A percentile compares a stretch with the other conserved stretches of the same genome.
These are phyloP conservation scores for Metaphire vulgaris DNA, from an alignment of 1,140 invertebrate genomes.

Conservation along the genomic window DNA sequence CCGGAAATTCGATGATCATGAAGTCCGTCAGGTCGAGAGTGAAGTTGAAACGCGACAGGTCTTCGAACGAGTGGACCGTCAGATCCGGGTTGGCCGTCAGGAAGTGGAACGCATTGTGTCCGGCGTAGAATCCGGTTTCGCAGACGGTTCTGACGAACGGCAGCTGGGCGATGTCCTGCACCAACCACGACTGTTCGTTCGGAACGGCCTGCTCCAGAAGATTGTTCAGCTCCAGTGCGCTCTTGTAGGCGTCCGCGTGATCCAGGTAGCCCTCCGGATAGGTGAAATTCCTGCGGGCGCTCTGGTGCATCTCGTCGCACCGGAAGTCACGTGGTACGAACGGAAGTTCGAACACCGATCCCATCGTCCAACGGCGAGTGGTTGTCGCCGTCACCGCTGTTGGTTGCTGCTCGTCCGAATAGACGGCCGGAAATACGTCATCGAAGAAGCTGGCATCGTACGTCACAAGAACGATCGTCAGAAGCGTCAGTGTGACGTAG, in stretches of 20 bases:
- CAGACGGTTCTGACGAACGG: slow-evolving; percentile 10
- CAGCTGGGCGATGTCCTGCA: slow-evolving; percentile 1
- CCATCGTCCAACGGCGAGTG: not conserved
- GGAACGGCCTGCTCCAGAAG: not conserved
- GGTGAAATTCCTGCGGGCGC: not conserved
- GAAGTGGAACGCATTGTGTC: slow-evolving; percentile 10
- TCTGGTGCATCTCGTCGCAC: slow-evolving; percentile 11
- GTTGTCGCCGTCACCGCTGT: not conserved
- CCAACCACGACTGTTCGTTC: slow-evolving; percentile 4
- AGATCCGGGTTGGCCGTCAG: slow-evolving; percentile 7
- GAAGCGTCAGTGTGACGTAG: not conserved
- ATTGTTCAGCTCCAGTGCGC: slow-evolving; percentile 8
- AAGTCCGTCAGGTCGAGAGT: not conserved
- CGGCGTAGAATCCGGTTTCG: slow-evolving; percentile 10
- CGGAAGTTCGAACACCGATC: not conserved
- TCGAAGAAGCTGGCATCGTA: not conserved
- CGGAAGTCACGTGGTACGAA: slow-evolving; percentile 1
- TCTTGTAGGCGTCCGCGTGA: slow-evolving; percentile 14
- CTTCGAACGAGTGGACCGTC: not conserved
- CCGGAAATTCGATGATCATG: slow-evolving; percentile 8
- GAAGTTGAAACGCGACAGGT: slow-evolving; percentile 6
- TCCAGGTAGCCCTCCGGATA: slow-evolving; percentile 3
- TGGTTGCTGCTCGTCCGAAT: not conserved
- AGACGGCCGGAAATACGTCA: not conserved
- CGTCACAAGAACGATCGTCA: not conserved